Percentiles rank a stretch among this genome's conserved stretches.
Evolutionary conservation across 2,113 vertebrate species (phyloP).

Genomic region (Pongo abelii): DNA sequence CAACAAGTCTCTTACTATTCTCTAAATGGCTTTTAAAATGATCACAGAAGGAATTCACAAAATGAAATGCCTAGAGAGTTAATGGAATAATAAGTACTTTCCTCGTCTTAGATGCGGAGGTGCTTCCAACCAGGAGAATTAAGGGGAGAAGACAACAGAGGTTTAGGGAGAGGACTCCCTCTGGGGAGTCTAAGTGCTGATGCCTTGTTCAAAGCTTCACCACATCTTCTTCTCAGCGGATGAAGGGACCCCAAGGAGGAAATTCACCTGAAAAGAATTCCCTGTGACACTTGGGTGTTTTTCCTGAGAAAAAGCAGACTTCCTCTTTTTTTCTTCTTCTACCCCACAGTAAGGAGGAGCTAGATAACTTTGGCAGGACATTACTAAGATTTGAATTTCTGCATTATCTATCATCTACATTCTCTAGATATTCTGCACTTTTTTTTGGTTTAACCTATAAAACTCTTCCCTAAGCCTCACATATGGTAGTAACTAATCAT

Average conservation of each 20-base stretch:
- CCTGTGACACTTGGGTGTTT: not conserved
- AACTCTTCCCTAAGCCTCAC: not conserved
- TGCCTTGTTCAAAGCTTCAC: not conserved
- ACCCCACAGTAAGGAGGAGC: not conserved
- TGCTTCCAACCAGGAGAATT: not conserved
- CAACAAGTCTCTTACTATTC: slow-evolving; percentile 19
- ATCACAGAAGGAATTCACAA: slow-evolving; percentile 19
- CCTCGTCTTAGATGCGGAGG: not conserved
- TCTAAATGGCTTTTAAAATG: slow-evolving; percentile 41
- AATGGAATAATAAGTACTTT: not conserved
- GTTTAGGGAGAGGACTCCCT: not conserved
- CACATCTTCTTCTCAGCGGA: not conserved
- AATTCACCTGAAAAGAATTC: not conserved
- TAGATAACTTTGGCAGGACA: not conserved
- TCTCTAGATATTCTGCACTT: not conserved
- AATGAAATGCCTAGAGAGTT: not conserved
- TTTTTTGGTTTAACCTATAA: not conserved
- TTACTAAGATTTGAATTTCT: not conserved
- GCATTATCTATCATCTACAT: not conserved
- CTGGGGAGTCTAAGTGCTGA: not conserved
- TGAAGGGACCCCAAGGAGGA: not conserved
- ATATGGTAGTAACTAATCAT: not conserved
- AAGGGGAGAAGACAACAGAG: not conserved
- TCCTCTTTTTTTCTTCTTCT: not conserved
- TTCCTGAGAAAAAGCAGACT: not conserved